A percentile compares a stretch with the other conserved stretches of the same genome.
Evolutionary conservation across 2,797 vertebrate species (phyloP).

Genomic region (Sebastes matsubarae): DNA sequence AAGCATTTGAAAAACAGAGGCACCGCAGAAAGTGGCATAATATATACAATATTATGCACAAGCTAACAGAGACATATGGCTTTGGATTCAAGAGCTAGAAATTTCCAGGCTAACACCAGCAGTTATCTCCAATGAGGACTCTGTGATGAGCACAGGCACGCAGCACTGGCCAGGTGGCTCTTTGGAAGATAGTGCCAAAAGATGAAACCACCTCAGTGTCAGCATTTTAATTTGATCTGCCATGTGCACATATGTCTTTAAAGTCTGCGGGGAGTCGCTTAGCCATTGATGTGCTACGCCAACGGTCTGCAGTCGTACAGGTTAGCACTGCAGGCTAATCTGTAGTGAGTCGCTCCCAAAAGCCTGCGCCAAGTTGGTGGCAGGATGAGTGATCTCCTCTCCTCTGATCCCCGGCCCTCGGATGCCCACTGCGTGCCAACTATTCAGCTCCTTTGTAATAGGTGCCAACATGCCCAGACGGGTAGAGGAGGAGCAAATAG

Average conservation of each 20-base stretch:
- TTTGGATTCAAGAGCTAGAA: conserved; percentile 51
- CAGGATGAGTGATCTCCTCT: conserved; percentile 77
- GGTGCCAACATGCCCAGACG: conserved; percentile 77
- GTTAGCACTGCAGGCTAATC: conserved; percentile 82
- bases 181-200: conserved; percentile 74
- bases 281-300: conserved; percentile 74
- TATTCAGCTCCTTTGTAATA: conserved; percentile 76
- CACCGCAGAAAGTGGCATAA: conserved; percentile 35
- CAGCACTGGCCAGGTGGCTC: conserved; percentile 75
- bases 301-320: conserved; percentile 71
- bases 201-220: conserved; percentile 82
- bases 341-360: conserved; percentile 74
- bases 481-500: conserved; percentile 68
- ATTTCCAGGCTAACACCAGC: conserved; percentile 65
- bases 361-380: conserved; percentile 72
- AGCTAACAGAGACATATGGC: conserved; percentile 75
- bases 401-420: conserved; percentile 74
- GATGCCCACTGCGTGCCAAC: conserved; percentile 71
- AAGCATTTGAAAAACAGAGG: conserved; percentile 23
- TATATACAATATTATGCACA: conserved; percentile 62
- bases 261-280: conserved; percentile 74
- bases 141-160: conserved; percentile 65
- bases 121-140: conserved; percentile 72
- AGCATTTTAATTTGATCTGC: conserved; percentile 81
- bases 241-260: conserved; percentile 81